phyloP scores from a whole-genome alignment of 2,113 vertebrate species.

The Melospiza georgiana region DNA sequence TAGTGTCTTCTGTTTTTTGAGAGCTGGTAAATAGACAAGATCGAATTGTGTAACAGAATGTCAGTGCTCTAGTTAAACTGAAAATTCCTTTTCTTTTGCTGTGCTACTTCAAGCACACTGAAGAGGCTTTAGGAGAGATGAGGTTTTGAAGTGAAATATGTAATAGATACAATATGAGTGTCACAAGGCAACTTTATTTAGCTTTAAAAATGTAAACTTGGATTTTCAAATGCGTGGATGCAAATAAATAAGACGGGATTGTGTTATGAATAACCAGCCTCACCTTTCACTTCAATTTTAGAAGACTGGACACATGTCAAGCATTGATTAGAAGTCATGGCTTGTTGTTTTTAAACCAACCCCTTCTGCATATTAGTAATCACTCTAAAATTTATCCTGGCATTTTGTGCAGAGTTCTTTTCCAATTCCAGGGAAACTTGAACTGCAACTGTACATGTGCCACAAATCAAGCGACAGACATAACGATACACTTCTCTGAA shows the following conservation, averaged over 20 bases:
- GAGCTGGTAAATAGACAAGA: conserved; percentile 83
- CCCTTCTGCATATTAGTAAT: neutral
- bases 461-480: neutral
- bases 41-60: conserved; percentile 84
- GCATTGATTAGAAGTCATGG: neutral
- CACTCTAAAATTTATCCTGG: neutral
- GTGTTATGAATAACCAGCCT: neutral
- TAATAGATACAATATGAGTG: conserved; percentile 82
- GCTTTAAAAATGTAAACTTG: conserved; percentile 78
- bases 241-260: conserved; percentile 53
- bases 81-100: conserved; percentile 84
- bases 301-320: conserved; percentile 13
- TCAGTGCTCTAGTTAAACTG: conserved; percentile 84
- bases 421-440: neutral
- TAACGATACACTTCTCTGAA: neutral
- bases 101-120: conserved; percentile 79
- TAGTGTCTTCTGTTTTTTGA: conserved; percentile 80
- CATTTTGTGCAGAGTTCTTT: neutral
- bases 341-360: conserved; percentile 14
- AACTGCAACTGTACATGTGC: neutral
- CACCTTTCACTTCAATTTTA: conserved; percentile 19
- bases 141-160: conserved; percentile 86
- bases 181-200: conserved; percentile 79
- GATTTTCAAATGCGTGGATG: conserved; percentile 61
- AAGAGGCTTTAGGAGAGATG: conserved; percentile 84